Base-by-base conservation (phyloP, 2,888 invertebrate species). In the Aleiodes testaceus region DNA sequence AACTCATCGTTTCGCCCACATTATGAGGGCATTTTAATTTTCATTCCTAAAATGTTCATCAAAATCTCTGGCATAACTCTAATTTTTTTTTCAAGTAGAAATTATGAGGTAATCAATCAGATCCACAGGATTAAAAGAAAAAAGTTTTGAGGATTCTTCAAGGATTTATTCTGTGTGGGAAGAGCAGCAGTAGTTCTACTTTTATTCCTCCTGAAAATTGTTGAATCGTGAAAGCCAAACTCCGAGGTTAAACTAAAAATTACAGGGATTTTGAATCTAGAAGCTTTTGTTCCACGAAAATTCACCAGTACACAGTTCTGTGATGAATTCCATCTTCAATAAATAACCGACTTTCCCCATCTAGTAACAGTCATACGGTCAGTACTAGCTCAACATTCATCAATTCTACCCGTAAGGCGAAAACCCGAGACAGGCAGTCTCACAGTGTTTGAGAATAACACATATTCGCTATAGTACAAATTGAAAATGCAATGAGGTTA, bases 401-500 rank as follows among this genome's bases (percentile, higher is more conserved):
- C 36, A 59, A 36, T 26, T 59, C 59, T 12, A 59, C 16, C 59
- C 59, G 42, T n/a, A 42, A 59, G 59, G 59, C 59, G 26, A 59
- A 18, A 59, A 11, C 36, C 18, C 59, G 9, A 14, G 59, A 59
- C 59, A 16, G 14, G 16, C 59, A 36, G 59, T 59, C 59, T 59
- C 59, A 9, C 36, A 36, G n/a, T 30, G 59, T 42, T 59, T 59
- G 59, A 36, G 36, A 59, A 42, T 36, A 59, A 26, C 53, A 26
- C 36, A 30, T 53, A 53, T 30, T 26, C 53, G 11, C 53, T 26
- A 22, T 14, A 26, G 53, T 22, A 26, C 53, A 14, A 53, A 53
- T 53, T 12, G 53, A 53, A 53, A 59, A 59, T 59, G 59, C 59
- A 59, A 59, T 26, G 36, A 53, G 53, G 53, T 53, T 22, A 59